A percentile compares a stretch with the other conserved stretches of the same genome.
Conservation (phyloP, 2,113 vertebrate genomes). For the Anguilla rostrata region DNA sequence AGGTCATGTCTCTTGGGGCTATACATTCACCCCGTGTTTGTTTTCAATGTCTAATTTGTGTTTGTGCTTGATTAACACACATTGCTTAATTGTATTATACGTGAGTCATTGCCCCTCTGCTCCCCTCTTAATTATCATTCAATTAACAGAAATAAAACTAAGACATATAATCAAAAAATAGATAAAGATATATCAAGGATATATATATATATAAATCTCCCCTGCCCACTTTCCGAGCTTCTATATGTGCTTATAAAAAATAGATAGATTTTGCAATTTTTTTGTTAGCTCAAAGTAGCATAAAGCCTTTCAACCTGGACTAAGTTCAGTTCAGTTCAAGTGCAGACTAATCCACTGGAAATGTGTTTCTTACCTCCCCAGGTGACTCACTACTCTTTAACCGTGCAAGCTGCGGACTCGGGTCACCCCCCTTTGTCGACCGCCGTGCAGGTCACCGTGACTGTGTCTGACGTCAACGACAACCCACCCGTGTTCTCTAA, state of each 20-base stretch:
- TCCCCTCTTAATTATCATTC: too few species aligned
- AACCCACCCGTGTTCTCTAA: slow-evolving; percentile 90
- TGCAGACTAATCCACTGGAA: slow-evolving; percentile 3
- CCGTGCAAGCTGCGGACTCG: slow-evolving; percentile 82
- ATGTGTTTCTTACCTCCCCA: slow-evolving; percentile 47
- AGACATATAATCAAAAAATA: too few species aligned
- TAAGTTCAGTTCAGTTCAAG: background rate
- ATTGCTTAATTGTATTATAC: too few species aligned
- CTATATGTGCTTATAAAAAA: background rate
- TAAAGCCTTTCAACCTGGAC: background rate
- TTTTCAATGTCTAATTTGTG: background rate
- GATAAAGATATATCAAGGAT: too few species aligned
- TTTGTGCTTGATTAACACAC: too few species aligned
- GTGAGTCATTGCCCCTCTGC: too few species aligned
- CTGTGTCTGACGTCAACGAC: slow-evolving; percentile 86
- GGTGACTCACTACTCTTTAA: slow-evolving; percentile 84
- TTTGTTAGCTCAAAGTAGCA: background rate
- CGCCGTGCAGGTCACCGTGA: slow-evolving; percentile 71
- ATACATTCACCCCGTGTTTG: background rate
- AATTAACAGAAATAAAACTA: too few species aligned
- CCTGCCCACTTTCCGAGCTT: background rate
- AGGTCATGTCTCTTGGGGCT: background rate
- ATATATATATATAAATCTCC: too few species aligned
- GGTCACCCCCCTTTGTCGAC: slow-evolving; percentile 79
- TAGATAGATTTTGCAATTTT: too few species aligned